Base-by-base conservation (phyloP, 2,888 invertebrate genomes). In the Himalopsyche japonica region DNA sequence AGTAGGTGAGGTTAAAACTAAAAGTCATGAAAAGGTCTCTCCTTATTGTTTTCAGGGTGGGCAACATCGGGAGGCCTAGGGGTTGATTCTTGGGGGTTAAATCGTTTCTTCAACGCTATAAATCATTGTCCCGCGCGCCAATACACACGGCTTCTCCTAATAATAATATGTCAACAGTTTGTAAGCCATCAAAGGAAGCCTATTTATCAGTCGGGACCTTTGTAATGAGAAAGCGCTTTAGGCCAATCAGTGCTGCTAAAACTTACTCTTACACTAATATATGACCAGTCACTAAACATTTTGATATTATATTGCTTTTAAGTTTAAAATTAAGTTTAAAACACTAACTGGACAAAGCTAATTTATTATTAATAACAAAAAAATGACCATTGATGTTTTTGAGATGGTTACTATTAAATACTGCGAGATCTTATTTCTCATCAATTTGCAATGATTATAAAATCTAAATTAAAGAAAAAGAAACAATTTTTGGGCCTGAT, bases 21-120 rank as follows among this genome's bases (percentile, higher is more conserved):
- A 86, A 86, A 86, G 86, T 86, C 86, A 86, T 82, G 85, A 76
- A 86, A 86, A 86, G 86, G 86, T 86, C 86, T 82, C 84, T 78
- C 80, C 80, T 86, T 86, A 82, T 86, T 82, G 81, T 86, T 82
- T 81, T 57, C 30, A 70, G 70, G 70, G 70, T 27, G 30, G 70
- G 70, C 70, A 30, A 70, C 20, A 70, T 27, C 27, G 70, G 70
- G 70, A 27, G 70, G 77, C 34, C 37, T 77, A 37, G 34, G 43
- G 77, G 77, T 34, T 77, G 37, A 34, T 77, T 37, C 20, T 70
- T 79, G 79, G 82, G 82, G 79, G 79, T 15, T 76, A 70, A 79
- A 82, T 70, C 70, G 57, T 32, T 48, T 76, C 81, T 78, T 77
- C 81, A 32, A 49, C 77, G 48, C 76, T 80, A 81, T 79, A 81